Evolutionary conservation across 1,140 invertebrate genomes (phyloP).

Genomic region (Chrysopa pallens): DNA sequence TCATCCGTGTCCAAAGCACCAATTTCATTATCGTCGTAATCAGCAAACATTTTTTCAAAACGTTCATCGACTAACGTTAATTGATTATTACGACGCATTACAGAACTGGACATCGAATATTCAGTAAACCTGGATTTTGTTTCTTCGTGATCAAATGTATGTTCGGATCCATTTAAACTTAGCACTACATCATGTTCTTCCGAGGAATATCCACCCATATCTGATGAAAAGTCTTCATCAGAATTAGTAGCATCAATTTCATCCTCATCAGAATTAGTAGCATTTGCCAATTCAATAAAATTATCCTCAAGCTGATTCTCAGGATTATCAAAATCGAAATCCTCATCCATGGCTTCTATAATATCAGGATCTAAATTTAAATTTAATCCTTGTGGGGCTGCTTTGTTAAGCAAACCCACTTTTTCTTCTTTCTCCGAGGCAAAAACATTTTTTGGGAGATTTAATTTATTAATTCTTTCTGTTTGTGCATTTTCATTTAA

Average conservation of each 20-base stretch:
- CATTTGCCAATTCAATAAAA: constrained; percentile 69
- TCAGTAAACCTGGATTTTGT: constrained; percentile 79
- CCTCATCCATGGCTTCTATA: constrained; percentile 82
- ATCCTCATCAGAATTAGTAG: constrained; percentile 23
- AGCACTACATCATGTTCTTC: constrained; percentile 33
- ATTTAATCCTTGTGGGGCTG: constrained; percentile 56
- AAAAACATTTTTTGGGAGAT: constrained; percentile 80
- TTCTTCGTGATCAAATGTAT: constrained; percentile 46
- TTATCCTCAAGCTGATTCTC: constrained; percentile 79
- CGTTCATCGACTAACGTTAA: constrained; percentile 69
- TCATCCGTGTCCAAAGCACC: constrained; percentile 78
- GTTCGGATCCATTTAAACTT: constrained; percentile 29
- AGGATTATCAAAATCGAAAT: constrained; percentile 70
- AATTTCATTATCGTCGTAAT: constrained; percentile 80
- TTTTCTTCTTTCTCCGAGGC: constrained; percentile 75
- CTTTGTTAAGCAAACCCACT: constrained; percentile 77
- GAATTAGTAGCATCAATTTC: no score
- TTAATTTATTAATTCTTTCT: constrained; percentile 29
- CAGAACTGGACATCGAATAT: constrained; percentile 87
- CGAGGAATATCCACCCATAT: constrained; percentile 18
- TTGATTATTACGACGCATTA: constrained; percentile 71
- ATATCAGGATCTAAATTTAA: constrained; percentile 85
- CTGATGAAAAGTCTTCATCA: constrained; percentile 20
- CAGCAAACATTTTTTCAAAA: constrained; percentile 77
- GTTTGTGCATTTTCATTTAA: constrained; percentile 13